phyloP scores from a whole-genome alignment of 2,113 vertebrate species.

The Fulmarus glacialis region DNA sequence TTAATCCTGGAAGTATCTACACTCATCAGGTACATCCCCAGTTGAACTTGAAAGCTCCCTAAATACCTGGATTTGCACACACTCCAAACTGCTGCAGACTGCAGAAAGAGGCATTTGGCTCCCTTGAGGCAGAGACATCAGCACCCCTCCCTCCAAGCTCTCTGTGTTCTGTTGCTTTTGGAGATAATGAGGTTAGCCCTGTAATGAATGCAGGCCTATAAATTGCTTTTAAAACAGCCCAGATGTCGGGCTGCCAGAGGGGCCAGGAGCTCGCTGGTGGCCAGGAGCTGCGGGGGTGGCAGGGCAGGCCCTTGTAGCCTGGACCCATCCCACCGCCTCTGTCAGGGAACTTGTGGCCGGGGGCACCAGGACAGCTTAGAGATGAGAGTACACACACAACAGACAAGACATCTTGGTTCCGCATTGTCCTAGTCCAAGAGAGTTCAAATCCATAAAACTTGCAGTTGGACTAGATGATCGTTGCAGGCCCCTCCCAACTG shows the following conservation, averaged over 20 bases:
- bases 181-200: background rate
- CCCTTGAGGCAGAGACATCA: rapidly evolving
- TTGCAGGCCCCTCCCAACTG: background rate
- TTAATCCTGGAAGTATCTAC: background rate
- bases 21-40: background rate
- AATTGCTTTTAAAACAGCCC: background rate
- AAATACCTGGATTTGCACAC: background rate
- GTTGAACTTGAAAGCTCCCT: background rate
- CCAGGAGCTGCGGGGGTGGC: background rate
- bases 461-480: background rate
- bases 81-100: background rate
- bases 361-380: background rate
- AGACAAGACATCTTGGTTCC: background rate
- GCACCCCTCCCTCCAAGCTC: rapidly evolving
- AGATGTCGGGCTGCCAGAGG: background rate
- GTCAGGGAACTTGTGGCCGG: rapidly evolving
- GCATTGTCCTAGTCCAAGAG: background rate
- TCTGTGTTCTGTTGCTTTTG: rapidly evolving
- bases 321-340: background rate
- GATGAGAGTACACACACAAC: background rate
- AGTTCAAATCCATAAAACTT: background rate
- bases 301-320: background rate
- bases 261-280: rapidly evolving
- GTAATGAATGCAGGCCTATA: background rate
- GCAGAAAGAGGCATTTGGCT: background rate